phyloP scores from a whole-genome alignment of 2,797 vertebrate species.

The Lophotriccus pileatus region DNA sequence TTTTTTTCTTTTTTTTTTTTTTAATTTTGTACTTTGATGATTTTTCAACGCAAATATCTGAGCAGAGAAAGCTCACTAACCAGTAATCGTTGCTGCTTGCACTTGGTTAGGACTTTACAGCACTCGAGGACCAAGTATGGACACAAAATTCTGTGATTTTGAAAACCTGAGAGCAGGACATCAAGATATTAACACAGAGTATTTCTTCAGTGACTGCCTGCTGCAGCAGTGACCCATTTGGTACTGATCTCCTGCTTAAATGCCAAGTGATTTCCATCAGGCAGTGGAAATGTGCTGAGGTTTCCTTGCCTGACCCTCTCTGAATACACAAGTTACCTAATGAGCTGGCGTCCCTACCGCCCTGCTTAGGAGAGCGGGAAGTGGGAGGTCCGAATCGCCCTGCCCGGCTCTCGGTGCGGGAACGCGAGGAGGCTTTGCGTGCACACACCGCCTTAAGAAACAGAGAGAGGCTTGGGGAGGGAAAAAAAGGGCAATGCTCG shows the following conservation, averaged over 20 bases:
- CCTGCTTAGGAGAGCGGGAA: neutral
- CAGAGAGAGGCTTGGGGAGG: neutral
- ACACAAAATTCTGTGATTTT: neutral
- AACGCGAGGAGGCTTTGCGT: neutral
- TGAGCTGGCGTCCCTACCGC: constrained; percentile 13
- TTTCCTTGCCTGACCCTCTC: neutral
- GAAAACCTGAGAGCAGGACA: neutral
- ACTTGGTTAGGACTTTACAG: neutral
- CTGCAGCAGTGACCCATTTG: neutral
- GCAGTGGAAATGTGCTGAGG: neutral
- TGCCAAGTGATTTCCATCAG: neutral
- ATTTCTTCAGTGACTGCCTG: neutral
- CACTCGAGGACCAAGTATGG: neutral
- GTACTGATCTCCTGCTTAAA: neutral
- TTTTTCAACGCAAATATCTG: neutral
- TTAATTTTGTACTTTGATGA: neutral
- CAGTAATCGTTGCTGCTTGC: neutral
- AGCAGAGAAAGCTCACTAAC: neutral
- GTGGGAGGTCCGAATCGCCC: neutral
- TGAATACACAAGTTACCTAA: constrained; percentile 30
- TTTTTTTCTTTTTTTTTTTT: too few relatives aligned
- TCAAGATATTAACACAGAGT: neutral
- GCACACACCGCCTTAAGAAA: neutral
- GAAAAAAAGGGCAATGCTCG: neutral
- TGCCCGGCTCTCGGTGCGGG: neutral